A percentile compares a stretch with the other conserved stretches of the same genome.
Evolutionary conservation across 2,888 invertebrate genomes (phyloP).

Genomic region (Serrognathus titanus): DNA sequence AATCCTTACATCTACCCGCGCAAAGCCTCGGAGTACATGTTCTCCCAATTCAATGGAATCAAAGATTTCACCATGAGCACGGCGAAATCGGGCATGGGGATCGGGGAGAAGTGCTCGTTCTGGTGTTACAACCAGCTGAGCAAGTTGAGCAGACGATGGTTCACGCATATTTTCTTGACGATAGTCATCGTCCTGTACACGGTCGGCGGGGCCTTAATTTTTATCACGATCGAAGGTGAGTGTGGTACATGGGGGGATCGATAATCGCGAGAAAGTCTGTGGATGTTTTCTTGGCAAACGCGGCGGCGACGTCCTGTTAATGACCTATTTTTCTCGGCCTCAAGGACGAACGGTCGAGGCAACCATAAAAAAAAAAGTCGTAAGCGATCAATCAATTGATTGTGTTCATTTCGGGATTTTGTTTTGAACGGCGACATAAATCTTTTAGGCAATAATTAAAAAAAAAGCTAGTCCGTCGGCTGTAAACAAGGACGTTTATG

Average conservation of each 20-base stretch:
- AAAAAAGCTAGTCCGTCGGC: too few relatives aligned
- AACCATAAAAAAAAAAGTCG: too few relatives aligned
- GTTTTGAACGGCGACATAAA: too few relatives aligned
- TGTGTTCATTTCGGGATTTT: too few relatives aligned
- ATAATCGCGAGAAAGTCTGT: too few relatives aligned
- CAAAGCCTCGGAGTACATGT: conserved; percentile 75
- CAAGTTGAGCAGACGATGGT: conserved; percentile 77
- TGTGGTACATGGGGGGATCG: background rate
- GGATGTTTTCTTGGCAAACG: too few relatives aligned
- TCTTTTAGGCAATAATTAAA: too few relatives aligned
- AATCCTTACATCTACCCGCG: conserved; percentile 54
- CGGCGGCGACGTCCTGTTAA: too few relatives aligned
- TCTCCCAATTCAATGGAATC: conserved; percentile 70
- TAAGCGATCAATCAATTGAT: too few relatives aligned
- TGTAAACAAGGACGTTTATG: too few relatives aligned
- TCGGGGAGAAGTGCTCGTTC: conserved; percentile 78
- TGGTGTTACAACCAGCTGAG: conserved; percentile 77
- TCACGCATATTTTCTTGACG: conserved; percentile 83
- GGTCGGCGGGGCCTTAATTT: conserved; percentile 75
- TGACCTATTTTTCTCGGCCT: too few relatives aligned
- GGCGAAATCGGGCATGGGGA: conserved; percentile 75
- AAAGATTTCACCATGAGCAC: conserved; percentile 70
- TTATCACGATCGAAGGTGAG: conserved; percentile 75
- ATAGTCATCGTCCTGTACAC: conserved; percentile 75
- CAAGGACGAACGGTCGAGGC: too few relatives aligned